phyloP scores from a whole-genome alignment of 2,113 vertebrate genomes.

The Polyodon spathula region DNA sequence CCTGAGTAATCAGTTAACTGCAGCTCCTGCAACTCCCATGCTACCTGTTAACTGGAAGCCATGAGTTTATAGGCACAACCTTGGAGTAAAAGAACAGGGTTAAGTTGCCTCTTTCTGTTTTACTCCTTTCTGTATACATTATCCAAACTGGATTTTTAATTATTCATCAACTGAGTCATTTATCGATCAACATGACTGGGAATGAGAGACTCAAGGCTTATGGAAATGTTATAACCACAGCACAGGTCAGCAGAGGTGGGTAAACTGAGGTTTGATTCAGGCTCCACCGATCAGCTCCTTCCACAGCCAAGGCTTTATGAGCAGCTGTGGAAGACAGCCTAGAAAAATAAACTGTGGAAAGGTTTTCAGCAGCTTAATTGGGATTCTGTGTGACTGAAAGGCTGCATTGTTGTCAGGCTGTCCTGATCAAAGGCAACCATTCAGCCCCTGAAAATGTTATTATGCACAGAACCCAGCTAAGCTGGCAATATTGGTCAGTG shows the following conservation, averaged over 20 bases:
- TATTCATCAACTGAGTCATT: slow-evolving; percentile 21
- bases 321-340: slow-evolving; percentile 59
- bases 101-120: neutral
- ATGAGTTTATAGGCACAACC: too few species aligned
- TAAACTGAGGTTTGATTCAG: slow-evolving; percentile 53
- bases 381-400: slow-evolving; percentile 60
- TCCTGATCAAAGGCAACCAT: slow-evolving; percentile 56
- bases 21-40: too few species aligned
- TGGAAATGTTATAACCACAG: slow-evolving; percentile 12
- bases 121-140: slow-evolving; percentile 7
- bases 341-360: slow-evolving; percentile 66
- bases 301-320: slow-evolving; percentile 46
- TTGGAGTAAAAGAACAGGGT: neutral
- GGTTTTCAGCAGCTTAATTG: slow-evolving; percentile 48
- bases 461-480: slow-evolving; percentile 20
- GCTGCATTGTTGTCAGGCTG: slow-evolving; percentile 52
- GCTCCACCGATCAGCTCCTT: slow-evolving; percentile 43
- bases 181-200: slow-evolving; percentile 8
- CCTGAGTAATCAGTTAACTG: too few species aligned
- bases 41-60: too few species aligned
- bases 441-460: slow-evolving; percentile 45
- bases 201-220: slow-evolving; percentile 9
- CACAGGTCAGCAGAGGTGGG: slow-evolving; percentile 23
- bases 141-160: slow-evolving; percentile 20
- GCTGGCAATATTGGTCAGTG: slow-evolving; percentile 11